These are phyloP conservation scores for Myripristis murdjan DNA, from an alignment of 2,797 vertebrate genomes.

Conservation along the genomic window DNA sequence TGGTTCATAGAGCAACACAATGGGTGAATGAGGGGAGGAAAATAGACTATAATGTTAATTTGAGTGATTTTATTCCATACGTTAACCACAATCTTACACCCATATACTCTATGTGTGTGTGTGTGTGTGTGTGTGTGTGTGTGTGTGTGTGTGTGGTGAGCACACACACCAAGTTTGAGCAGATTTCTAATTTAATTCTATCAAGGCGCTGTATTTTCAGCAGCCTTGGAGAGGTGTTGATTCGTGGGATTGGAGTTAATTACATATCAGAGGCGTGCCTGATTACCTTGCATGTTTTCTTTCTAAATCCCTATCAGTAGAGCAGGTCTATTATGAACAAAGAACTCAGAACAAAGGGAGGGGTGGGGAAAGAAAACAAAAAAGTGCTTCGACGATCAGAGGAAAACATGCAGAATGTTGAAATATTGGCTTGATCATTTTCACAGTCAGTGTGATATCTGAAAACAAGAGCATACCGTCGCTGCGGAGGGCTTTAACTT, in stretches of 20 bases:
- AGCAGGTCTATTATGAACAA: constrained; percentile 12
- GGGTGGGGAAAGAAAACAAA: constrained; percentile 10
- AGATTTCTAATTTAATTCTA: constrained; percentile 4
- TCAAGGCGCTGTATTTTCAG: background rate
- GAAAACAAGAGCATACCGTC: background rate
- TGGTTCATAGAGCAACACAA: constrained; percentile 32
- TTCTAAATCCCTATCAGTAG: constrained; percentile 21
- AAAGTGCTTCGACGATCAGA: background rate
- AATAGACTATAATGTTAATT: constrained; percentile 3
- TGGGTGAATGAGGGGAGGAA: constrained; percentile 1
- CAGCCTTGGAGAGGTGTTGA: constrained; percentile 15
- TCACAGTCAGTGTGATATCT: too few species aligned
- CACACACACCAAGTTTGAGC: constrained; percentile 19
- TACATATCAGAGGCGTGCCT: constrained; percentile 29
- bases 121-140: too few species aligned
- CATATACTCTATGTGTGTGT: too few species aligned
- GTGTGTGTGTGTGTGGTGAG: background rate
- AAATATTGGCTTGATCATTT: background rate
- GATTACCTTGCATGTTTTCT: constrained; percentile 29
- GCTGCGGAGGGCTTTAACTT: background rate
- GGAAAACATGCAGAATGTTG: background rate
- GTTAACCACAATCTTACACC: too few species aligned
- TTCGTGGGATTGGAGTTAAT: constrained; percentile 35
- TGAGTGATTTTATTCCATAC: too few species aligned
- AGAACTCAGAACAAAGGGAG: background rate